Evolutionary conservation across 2,113 vertebrate species (phyloP).

Genomic region (Pseudorectes ferrugineus): DNA sequence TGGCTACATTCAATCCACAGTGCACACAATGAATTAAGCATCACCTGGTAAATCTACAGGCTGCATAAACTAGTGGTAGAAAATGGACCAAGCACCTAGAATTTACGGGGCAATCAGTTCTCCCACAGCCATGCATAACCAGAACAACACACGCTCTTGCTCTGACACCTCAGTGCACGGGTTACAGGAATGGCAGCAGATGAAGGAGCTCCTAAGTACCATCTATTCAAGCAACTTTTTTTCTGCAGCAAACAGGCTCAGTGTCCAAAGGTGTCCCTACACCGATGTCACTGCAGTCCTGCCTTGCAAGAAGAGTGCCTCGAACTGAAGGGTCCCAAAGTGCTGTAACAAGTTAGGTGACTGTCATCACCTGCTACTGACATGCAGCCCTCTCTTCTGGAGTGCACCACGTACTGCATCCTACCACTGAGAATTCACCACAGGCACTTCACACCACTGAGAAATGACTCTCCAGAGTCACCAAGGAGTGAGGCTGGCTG

Average conservation of each 20-base stretch:
- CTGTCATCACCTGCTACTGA: neutral
- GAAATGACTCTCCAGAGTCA: neutral
- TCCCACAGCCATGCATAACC: neutral
- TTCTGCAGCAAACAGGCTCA: neutral
- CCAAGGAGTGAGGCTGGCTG: neutral
- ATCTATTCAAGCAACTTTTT: neutral
- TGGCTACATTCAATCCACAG: neutral
- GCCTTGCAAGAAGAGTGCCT: neutral
- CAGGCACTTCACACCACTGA: neutral
- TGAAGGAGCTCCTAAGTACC: neutral
- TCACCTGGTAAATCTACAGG: neutral
- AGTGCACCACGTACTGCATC: neutral
- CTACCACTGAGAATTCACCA: neutral
- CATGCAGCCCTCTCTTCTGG: neutral
- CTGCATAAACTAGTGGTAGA: neutral
- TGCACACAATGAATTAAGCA: neutral
- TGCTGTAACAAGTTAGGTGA: constrained; percentile 7
- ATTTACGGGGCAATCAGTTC: neutral
- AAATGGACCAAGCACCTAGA: neutral
- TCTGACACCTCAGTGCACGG: neutral
- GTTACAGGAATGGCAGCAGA: neutral
- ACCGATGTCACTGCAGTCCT: neutral
- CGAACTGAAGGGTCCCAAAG: constrained; percentile 68
- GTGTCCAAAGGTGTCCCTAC: neutral
- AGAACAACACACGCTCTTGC: neutral